phyloP scores from a whole-genome alignment of 2,797 vertebrate species.

The Platalea minor region DNA sequence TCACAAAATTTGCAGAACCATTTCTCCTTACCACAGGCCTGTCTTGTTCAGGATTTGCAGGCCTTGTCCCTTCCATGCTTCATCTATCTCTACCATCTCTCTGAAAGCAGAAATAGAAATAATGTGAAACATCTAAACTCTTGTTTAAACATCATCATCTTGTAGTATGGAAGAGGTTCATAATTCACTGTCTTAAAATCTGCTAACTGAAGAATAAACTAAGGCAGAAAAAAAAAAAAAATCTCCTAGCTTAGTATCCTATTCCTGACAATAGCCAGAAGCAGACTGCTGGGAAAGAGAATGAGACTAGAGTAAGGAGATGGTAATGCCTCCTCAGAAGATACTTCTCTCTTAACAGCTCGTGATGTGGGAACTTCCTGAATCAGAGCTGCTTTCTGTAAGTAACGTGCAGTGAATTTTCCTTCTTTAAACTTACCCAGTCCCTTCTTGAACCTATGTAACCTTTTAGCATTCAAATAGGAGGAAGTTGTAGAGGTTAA shows the following conservation, averaged over 20 bases:
- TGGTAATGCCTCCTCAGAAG: neutral
- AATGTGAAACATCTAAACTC: neutral
- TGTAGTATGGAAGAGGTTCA: neutral
- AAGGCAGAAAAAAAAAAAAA: neutral
- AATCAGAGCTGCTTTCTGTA: neutral
- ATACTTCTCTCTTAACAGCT: neutral
- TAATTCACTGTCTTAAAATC: neutral
- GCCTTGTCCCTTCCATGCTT: neutral
- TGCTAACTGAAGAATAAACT: neutral
- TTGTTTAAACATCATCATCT: neutral
- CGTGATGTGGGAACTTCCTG: neutral
- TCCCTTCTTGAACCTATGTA: neutral
- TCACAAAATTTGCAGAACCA: neutral
- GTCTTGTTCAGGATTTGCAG: neutral
- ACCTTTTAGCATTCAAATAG: neutral
- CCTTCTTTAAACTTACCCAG: neutral
- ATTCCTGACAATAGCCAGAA: neutral
- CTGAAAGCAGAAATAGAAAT: neutral
- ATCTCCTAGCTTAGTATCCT: neutral
- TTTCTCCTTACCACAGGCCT: neutral
- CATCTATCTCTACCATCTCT: neutral
- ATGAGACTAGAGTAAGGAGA: neutral
- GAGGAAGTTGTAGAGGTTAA: neutral
- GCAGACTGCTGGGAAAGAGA: neutral
- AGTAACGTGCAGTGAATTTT: neutral